phyloP scores from a whole-genome alignment of 2,797 vertebrate species.

The Rhinella marina region DNA sequence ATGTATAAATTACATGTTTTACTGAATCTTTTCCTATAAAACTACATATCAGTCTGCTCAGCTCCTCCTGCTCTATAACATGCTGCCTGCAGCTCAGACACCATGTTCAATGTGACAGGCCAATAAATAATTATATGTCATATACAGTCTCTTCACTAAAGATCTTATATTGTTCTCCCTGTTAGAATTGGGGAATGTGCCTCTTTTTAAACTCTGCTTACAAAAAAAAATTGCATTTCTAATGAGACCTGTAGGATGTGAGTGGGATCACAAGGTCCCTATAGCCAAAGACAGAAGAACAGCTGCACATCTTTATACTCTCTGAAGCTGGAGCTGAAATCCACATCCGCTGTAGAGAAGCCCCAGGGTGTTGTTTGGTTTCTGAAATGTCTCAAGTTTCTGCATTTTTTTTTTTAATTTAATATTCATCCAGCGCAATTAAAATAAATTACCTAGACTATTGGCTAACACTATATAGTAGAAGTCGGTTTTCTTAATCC shows the following conservation, averaged over 20 bases:
- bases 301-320: conserved; percentile 30
- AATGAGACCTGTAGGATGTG: conserved; percentile 17
- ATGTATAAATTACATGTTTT: too few species aligned
- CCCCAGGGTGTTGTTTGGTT: conserved; percentile 28
- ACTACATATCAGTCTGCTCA: too few species aligned
- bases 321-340: background rate
- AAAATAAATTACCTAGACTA: background rate
- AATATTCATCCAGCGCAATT: background rate
- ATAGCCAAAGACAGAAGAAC: conserved; percentile 21
- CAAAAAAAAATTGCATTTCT: background rate
- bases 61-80: too few species aligned
- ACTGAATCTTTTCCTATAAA: too few species aligned
- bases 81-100: too few species aligned
- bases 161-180: background rate
- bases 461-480: background rate
- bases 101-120: too few species aligned
- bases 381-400: conserved; percentile 21
- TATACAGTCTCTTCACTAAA: background rate
- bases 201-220: background rate
- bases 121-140: background rate
- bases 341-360: conserved; percentile 13
- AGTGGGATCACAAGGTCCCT: conserved; percentile 7
- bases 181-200: background rate
- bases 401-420: background rate
- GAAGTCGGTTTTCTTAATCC: background rate